phyloP scores from a whole-genome alignment of 2,113 vertebrate species.

The Cyanoramphus novaezelandiae region DNA sequence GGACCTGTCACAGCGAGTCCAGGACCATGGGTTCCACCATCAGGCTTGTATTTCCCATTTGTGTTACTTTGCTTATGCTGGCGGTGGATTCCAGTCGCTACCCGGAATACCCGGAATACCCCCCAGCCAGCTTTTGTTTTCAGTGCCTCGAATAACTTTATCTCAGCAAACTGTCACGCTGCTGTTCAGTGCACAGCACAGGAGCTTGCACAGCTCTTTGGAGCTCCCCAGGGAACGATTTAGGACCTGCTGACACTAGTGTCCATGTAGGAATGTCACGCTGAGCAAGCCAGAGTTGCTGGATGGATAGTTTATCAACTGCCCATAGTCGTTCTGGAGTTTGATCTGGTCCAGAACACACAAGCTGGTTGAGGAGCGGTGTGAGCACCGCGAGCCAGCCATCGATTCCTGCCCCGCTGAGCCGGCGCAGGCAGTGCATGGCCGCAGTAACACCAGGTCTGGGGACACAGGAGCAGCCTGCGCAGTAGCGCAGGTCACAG shows the following conservation, averaged over 20 bases:
- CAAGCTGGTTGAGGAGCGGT: neutral
- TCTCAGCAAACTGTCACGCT: neutral
- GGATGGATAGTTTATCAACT: neutral
- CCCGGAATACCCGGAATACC: neutral
- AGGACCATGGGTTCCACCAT: neutral
- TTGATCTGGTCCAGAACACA: neutral
- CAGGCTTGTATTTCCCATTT: neutral
- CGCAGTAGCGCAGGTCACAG: neutral
- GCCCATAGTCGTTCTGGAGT: neutral
- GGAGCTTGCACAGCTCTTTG: neutral
- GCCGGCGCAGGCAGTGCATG: accelerated
- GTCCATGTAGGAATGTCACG: neutral
- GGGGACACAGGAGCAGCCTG: neutral
- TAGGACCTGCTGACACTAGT: neutral
- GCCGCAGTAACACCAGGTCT: neutral
- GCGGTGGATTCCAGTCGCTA: neutral
- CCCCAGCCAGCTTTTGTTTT: neutral
- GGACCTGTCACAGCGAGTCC: neutral
- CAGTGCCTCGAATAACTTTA: neutral
- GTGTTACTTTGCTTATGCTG: neutral
- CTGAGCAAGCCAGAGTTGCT: neutral
- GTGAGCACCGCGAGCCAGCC: neutral
- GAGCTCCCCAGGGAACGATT: neutral
- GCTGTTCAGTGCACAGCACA: neutral
- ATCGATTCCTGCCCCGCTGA: neutral